A percentile compares a stretch with the other conserved stretches of the same genome.
Evolutionary conservation across 2,113 vertebrate genomes (phyloP).

Genomic region (Cyanistes caeruleus): DNA sequence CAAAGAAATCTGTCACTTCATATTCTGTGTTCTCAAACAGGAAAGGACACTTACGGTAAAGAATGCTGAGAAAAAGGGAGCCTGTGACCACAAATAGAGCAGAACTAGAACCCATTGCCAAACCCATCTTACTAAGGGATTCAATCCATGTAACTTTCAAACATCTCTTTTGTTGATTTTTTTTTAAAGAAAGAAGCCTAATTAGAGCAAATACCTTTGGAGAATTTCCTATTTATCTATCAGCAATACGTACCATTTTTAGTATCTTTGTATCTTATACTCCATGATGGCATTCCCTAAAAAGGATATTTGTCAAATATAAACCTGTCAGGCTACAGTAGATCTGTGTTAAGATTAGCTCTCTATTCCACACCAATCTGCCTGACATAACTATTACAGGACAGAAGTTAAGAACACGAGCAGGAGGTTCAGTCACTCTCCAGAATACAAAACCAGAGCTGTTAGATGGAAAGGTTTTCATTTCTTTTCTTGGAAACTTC

Average conservation of each 20-base stretch:
- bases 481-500: not conserved
- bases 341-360: not conserved
- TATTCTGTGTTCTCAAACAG: not conserved
- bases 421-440: not conserved
- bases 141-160: not conserved
- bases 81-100: not conserved
- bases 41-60: not conserved
- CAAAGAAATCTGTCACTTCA: not conserved
- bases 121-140: not conserved
- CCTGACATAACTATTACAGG: not conserved
- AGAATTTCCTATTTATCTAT: not conserved
- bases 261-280: not conserved
- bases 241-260: not conserved
- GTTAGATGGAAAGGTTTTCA: not conserved
- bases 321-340: constrained; percentile 10
- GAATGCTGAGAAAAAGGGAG: not conserved
- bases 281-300: not conserved
- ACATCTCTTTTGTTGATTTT: not conserved
- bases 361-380: constrained; percentile 26
- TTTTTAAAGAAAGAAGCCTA: not conserved
- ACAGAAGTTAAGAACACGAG: not conserved
- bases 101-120: not conserved
- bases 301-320: not conserved
- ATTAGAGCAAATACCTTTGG: not conserved
- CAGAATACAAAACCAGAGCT: not conserved